Evolutionary conservation across 2,113 vertebrate species (phyloP).

Genomic region (Felis chaus): DNA sequence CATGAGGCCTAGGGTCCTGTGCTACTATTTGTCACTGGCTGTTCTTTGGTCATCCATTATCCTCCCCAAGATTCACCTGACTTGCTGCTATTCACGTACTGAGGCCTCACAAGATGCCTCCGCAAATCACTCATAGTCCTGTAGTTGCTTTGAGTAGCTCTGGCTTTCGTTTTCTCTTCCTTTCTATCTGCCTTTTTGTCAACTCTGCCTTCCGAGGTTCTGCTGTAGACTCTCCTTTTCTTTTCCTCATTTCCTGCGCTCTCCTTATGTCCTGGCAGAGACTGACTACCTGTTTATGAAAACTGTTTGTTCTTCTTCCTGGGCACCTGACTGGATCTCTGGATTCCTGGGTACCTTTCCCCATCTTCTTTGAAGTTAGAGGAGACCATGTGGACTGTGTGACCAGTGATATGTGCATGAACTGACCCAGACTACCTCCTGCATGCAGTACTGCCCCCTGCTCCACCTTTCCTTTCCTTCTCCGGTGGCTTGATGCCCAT

Average conservation of each 20-base stretch:
- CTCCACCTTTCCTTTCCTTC: not conserved
- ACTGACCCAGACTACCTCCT: not conserved
- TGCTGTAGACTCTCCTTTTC: not conserved
- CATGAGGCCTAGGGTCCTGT: not conserved
- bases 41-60: not conserved
- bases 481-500: not conserved
- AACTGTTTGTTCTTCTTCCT: not conserved
- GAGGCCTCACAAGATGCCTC: not conserved
- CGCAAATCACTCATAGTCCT: not conserved
- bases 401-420: not conserved
- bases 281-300: not conserved
- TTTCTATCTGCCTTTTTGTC: not conserved
- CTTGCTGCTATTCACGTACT: not conserved
- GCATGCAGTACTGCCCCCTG: too few species aligned
- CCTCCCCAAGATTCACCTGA: not conserved
- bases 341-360: not conserved
- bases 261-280: not conserved
- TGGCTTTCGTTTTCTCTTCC: not conserved
- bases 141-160: not conserved
- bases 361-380: not conserved
- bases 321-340: not conserved
- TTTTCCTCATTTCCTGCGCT: not conserved
- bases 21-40: not conserved
- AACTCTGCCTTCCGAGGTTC: not conserved
- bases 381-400: not conserved